Percentiles rank a stretch among this genome's conserved stretches.
phyloP scores from a whole-genome alignment of 1,140 invertebrate species.

The Formica selysi region DNA sequence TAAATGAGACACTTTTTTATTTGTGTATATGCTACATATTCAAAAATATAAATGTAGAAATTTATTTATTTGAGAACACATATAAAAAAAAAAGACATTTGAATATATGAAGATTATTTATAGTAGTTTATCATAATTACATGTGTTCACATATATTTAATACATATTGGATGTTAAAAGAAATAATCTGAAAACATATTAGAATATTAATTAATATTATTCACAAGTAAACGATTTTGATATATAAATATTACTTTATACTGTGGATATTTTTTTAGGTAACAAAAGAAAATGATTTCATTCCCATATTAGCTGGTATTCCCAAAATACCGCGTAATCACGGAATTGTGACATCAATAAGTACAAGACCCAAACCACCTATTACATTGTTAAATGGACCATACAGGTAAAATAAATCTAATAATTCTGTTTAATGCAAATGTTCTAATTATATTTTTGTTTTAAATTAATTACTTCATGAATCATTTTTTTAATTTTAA shows the following conservation, averaged over 20 bases:
- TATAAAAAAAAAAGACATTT: neutral
- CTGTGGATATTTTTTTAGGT: constrained; percentile 51
- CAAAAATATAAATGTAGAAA: constrained; percentile 11
- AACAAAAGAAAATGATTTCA: constrained; percentile 67
- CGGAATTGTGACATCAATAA: constrained; percentile 37
- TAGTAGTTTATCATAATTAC: neutral
- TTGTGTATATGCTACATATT: neutral
- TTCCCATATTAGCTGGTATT: constrained; percentile 77
- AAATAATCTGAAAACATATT: constrained; percentile 7
- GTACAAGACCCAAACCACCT: constrained; percentile 76
- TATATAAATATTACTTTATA: neutral
- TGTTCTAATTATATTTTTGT: neutral
- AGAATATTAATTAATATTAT: neutral
- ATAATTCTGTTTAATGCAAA: constrained; percentile 4
- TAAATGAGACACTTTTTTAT: constrained; percentile 24
- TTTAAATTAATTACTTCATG: neutral
- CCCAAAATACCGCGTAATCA: constrained; percentile 74
- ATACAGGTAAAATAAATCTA: constrained; percentile 72
- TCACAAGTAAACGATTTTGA: neutral
- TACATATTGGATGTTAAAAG: neutral
- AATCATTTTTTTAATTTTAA: constrained; percentile 2
- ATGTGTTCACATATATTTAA: neutral
- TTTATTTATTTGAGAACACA: neutral
- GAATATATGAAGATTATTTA: neutral
- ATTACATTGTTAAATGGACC: constrained; percentile 76